A percentile compares a stretch with the other conserved stretches of the same genome.
Evolutionary conservation across 1,140 invertebrate genomes (phyloP).

Genomic region (Drosophila guanche): DNA sequence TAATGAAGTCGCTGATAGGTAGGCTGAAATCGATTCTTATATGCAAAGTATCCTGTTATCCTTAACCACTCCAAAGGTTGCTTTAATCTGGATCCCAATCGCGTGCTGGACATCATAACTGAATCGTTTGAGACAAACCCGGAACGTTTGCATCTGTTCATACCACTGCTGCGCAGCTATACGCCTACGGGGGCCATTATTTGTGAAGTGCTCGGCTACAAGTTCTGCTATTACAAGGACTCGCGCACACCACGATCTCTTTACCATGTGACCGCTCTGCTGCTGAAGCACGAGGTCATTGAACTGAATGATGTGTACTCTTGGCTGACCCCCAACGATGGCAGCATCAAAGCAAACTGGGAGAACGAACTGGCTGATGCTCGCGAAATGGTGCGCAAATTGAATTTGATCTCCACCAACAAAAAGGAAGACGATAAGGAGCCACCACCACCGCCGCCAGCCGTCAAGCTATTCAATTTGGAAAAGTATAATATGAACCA

Average conservation of each 20-base stretch:
- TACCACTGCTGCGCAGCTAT: slow-evolving; percentile 92
- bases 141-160: slow-evolving; percentile 90
- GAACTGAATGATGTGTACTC: slow-evolving; percentile 94
- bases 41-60: neutral
- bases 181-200: slow-evolving; percentile 93
- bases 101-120: slow-evolving; percentile 97
- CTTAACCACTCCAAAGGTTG: slow-evolving; percentile 88
- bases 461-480: slow-evolving; percentile 88
- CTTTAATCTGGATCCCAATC: slow-evolving; percentile 99
- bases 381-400: slow-evolving; percentile 93
- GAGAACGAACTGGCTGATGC: slow-evolving; percentile 93
- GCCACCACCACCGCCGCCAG: slow-evolving; percentile 86
- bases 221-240: slow-evolving; percentile 91
- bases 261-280: slow-evolving; percentile 94
- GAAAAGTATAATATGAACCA: slow-evolving; percentile 92
- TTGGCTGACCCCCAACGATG: slow-evolving; percentile 95
- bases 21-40: slow-evolving; percentile 48
- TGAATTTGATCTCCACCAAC: slow-evolving; percentile 94
- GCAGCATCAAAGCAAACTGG: slow-evolving; percentile 90
- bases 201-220: slow-evolving; percentile 97
- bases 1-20: slow-evolving; percentile 97
- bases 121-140: slow-evolving; percentile 97
- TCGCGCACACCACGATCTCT: slow-evolving; percentile 91
- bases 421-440: slow-evolving; percentile 90
- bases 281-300: slow-evolving; percentile 95